Base-by-base conservation (phyloP, 2,888 invertebrate species). In the Crioceris asparagi region DNA sequence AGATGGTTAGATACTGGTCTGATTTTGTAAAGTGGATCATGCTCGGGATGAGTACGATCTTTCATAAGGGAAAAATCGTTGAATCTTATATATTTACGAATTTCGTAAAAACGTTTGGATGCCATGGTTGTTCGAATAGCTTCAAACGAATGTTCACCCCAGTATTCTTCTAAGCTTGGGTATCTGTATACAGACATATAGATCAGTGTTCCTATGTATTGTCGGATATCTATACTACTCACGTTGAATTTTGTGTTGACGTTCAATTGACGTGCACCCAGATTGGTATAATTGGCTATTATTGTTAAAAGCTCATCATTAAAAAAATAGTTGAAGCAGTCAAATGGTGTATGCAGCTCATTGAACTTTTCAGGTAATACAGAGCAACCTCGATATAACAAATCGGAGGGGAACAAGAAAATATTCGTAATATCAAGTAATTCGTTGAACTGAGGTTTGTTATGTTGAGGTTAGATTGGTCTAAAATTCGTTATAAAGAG, bases 71-170 rank as follows among this genome's bases (percentile, higher is more conserved):
- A 30, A n/a, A n/a, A n/a, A n/a, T n/a, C n/a, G n/a, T n/a, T n/a
- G n/a, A n/a, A n/a, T n/a, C n/a, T n/a, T n/a, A n/a, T n/a, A n/a
- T n/a, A n/a, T n/a, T n/a, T n/a, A n/a, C n/a, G n/a, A n/a, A n/a
- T n/a, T n/a, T n/a, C n/a, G n/a, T n/a, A n/a, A n/a, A n/a, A n/a
- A n/a, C 30, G 30, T 30, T 30, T 30, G 12, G 30, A 30, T 30
- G 30, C 16, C 15, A 7, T 30, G 15, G 15, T 14, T 7, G 30
- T 30, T 30, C 15, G 30, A 30, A 30, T 16, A 30, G 30, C 12
- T 16, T 30, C 30, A 15, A 16, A 30, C 30, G 16, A 30, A 30
- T 30, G 30, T 30, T 30, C 30, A 12, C 30, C 15, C 30, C 30
- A 30, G 30, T 15, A 15, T 3, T 30, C 7, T 30, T 12, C 12